Conservation (phyloP, 2,113 vertebrate genomes). For the Indicator indicator region DNA sequence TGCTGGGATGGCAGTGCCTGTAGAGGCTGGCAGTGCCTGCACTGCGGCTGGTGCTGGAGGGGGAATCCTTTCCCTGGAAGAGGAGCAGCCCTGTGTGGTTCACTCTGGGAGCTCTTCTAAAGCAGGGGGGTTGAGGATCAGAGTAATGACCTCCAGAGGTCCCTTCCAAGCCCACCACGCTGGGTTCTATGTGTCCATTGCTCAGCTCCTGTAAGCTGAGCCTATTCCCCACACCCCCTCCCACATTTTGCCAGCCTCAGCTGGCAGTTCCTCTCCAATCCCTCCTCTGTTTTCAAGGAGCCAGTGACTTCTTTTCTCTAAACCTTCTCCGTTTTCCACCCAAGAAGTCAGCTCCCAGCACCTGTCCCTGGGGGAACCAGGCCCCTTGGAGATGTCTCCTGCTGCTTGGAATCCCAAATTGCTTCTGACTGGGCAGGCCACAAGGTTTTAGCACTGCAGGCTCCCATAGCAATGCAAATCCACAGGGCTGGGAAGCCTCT, state of each 20-base stretch:
- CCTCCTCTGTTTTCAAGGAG: background rate
- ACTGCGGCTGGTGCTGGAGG: background rate
- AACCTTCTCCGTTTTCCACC: background rate
- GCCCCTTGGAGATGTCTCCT: constrained; percentile 30
- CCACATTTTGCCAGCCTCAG: background rate
- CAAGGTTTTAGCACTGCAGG: constrained; percentile 40
- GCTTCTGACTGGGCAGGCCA: constrained; percentile 49
- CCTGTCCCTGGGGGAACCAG: constrained; percentile 5
- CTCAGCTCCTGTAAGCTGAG: background rate
- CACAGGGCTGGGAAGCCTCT: constrained; percentile 39
- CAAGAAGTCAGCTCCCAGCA: background rate
- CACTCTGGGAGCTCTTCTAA: no score
- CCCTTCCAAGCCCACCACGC: no score
- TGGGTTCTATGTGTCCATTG: no score
- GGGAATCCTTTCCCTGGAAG: background rate
- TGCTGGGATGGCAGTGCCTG: background rate
- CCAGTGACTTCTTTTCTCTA: background rate
- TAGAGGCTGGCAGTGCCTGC: background rate
- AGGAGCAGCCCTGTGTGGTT: background rate
- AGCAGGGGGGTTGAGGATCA: no score
- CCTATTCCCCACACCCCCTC: background rate
- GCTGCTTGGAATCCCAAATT: constrained; percentile 44
- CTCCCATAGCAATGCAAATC: constrained; percentile 63
- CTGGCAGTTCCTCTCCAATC: background rate
- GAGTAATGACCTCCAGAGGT: no score